phyloP scores from a whole-genome alignment of 2,888 invertebrate species.

The Aporophyla lueneburgensis region DNA sequence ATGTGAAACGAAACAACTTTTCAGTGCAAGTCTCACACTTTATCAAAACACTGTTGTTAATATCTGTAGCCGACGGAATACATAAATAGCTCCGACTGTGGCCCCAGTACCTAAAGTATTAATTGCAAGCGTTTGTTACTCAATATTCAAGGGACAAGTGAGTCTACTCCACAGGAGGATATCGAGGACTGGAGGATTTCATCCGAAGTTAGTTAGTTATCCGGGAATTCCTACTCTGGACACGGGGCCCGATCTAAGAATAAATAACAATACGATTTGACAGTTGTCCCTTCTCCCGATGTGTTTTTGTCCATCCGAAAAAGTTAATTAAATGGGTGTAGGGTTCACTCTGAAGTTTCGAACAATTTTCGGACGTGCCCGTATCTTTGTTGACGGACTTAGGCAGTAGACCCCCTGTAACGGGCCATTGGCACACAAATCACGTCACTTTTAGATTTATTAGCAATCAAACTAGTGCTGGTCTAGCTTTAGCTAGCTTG shows the following conservation, averaged over 20 bases:
- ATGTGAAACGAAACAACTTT: conserved; percentile 20
- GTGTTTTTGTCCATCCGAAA: no score
- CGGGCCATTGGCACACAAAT: conserved; percentile 44
- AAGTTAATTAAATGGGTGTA: no score
- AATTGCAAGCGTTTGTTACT: conserved; percentile 71
- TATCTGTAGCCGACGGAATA: conserved; percentile 56
- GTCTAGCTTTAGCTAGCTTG: conserved; percentile 29
- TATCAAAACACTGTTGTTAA: conserved; percentile 54
- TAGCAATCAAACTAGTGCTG: conserved; percentile 33
- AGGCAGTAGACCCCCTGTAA: conserved; percentile 47
- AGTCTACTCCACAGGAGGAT: conserved; percentile 35
- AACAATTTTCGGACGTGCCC: no score
- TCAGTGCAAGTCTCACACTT: conserved; percentile 38
- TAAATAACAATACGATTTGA: no score
- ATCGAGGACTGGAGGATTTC: no score
- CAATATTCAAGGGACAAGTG: conserved; percentile 71
- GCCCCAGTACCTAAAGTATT: conserved; percentile 65
- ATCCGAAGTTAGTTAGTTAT: no score
- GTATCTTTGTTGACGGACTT: no score
- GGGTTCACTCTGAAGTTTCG: no score
- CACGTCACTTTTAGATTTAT: conserved; percentile 71
- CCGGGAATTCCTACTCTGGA: no score
- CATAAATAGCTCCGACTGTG: conserved; percentile 71
- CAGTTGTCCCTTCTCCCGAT: no score
- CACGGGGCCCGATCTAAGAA: no score